Base-by-base conservation (phyloP, 92 coral and sea anemone genomes). In the Heteractis magnifica region DNA sequence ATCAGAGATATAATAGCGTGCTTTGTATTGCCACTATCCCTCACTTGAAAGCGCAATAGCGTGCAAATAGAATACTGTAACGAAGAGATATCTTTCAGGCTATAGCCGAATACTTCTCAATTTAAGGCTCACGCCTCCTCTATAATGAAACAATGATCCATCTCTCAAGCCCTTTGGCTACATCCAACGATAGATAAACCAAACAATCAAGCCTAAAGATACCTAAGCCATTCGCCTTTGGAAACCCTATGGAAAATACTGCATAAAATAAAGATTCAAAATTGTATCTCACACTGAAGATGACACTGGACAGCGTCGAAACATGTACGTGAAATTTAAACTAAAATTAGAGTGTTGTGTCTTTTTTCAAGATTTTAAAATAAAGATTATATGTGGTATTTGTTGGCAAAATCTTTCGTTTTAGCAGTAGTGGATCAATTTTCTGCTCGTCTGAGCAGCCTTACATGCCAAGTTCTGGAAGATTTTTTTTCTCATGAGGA, bases 111-210 rank as follows among this genome's bases (percentile, higher is more conserved):
- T 6, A 68, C 73, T 8, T 20, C 12, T 26, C 49, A 65, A 65
- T 65, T 20, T 21, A 65, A 65, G 72, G 23, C 14, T 68, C 73
- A 68, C 73, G 73, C 73, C 73, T 26, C 73, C 73, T 18, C 23
- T 62, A 48, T 23, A 9, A 62, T 62, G 70, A 62, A 34, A 62
- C 70, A 68, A 68, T 68, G 73, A 68, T 68, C 73, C 23, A 26
- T 68, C 73, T 53, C 23, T 62, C 70, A 62, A 12, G 48, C 73
- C 73, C 20, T 48, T 68, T 68, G 73, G 73, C 73, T 68, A 5
- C 48, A 68, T n/a, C 26, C 13, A 10, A 9, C 20, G 73, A 68
- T 68, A 68, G 23, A 26, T 13, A 14, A 68, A 20, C 44, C 12
- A 68, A 20, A 68, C 20, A 10, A 8, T 65, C 72, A n/a, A 21